Conservation (phyloP, 2,797 vertebrate genomes). For the Cottoperca gobio region DNA sequence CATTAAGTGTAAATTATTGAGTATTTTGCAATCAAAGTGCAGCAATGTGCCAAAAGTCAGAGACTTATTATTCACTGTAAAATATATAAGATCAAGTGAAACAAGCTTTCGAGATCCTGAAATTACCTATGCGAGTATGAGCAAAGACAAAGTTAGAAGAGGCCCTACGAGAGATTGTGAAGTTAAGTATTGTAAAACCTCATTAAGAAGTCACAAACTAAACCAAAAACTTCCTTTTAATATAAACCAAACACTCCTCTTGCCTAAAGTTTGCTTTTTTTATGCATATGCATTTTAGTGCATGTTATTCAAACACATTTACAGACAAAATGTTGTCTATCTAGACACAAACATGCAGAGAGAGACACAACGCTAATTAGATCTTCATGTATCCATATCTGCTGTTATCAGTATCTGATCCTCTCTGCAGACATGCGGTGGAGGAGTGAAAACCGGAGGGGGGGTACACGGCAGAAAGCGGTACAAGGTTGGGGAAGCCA, state of each 20-base stretch:
- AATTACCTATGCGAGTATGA: neutral
- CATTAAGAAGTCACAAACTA: neutral
- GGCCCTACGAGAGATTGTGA: neutral
- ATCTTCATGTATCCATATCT: slow-evolving; percentile 23
- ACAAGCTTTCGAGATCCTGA: neutral
- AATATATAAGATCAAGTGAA: neutral
- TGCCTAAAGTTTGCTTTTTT: neutral
- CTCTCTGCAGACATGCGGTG: slow-evolving; percentile 9
- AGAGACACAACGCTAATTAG: slow-evolving; percentile 15
- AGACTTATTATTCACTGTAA: neutral
- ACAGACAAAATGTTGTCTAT: neutral
- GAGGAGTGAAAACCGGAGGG: no score
- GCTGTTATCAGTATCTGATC: slow-evolving; percentile 37
- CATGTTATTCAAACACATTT: neutral
- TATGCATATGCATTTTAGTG: neutral
- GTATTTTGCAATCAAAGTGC: neutral
- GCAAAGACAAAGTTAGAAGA: neutral
- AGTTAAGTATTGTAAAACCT: neutral
- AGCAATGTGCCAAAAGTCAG: neutral
- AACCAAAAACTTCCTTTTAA: neutral
- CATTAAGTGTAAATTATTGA: neutral
- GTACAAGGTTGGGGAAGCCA: slow-evolving; percentile 77
- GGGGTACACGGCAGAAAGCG: slow-evolving; percentile 24
- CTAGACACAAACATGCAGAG: neutral
- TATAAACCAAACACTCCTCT: neutral